Conservation (phyloP, 2,888 invertebrate species). For the Cylloceria caligata region DNA sequence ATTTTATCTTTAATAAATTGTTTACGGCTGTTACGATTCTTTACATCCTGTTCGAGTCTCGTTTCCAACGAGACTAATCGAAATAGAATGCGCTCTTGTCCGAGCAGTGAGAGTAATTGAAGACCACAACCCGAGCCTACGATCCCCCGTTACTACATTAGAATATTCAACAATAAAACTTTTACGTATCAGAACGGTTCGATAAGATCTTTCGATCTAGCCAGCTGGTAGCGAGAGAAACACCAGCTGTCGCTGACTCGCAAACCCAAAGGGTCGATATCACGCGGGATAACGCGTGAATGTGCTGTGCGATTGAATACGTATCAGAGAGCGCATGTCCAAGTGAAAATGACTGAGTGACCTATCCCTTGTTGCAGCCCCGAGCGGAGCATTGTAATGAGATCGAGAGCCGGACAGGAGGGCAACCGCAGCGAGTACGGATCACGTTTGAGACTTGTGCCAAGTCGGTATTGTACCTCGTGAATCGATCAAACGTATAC, state of each 20-base stretch:
- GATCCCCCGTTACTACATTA: slow-evolving; percentile 39
- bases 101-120: slow-evolving; percentile 16
- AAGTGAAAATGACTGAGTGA: slow-evolving; percentile 57
- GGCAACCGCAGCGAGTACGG: slow-evolving; percentile 37
- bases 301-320: slow-evolving; percentile 1
- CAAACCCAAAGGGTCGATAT: slow-evolving; percentile 36
- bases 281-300: slow-evolving; percentile 36
- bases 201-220: slow-evolving; percentile 47
- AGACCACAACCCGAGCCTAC: neutral
- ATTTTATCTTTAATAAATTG: neutral
- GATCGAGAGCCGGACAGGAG: slow-evolving; percentile 57
- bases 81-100: neutral
- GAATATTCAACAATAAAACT: slow-evolving; percentile 50
- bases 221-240: slow-evolving; percentile 3
- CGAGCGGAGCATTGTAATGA: slow-evolving; percentile 54
- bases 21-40: neutral
- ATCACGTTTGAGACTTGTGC: slow-evolving; percentile 48
- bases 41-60: neutral
- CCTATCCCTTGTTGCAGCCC: slow-evolving; percentile 57
- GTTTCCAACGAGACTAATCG: slow-evolving; percentile 7
- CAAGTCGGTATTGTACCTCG: slow-evolving; percentile 31
- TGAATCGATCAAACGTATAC: slow-evolving; percentile 41
- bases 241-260: slow-evolving; percentile 15
- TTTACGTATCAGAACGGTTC: slow-evolving; percentile 39
- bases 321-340: slow-evolving; percentile 42